These are phyloP conservation scores for Odontomyia ornata DNA, from an alignment of 2,888 invertebrate genomes.

Conservation along the genomic window DNA sequence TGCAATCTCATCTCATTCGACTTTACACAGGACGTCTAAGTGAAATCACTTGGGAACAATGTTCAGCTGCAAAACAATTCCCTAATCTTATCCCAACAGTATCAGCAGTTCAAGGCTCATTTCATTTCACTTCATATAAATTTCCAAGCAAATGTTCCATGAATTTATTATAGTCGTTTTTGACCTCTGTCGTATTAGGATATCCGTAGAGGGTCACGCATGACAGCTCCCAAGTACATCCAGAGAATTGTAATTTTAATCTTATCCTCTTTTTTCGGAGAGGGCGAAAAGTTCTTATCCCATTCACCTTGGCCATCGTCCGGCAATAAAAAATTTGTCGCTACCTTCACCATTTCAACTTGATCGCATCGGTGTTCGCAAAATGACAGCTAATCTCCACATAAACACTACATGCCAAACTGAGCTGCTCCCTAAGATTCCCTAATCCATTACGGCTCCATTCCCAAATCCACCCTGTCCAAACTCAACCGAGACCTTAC, in stretches of 20 bases:
- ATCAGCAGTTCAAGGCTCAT: constrained; percentile 10
- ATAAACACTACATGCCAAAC: not conserved
- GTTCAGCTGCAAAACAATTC: not conserved
- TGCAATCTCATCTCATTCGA: not conserved
- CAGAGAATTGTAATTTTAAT: not conserved
- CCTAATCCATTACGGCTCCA: not conserved
- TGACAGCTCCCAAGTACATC: no score
- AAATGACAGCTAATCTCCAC: not conserved
- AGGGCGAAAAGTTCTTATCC: no score
- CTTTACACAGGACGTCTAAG: not conserved
- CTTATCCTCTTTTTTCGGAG: not conserved
- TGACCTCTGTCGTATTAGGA: constrained; percentile 26
- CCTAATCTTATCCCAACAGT: not conserved
- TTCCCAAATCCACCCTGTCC: not conserved
- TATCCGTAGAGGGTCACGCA: not conserved
- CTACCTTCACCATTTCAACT: not conserved
- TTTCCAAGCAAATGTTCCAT: constrained; percentile 18
- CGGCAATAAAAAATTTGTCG: no score
- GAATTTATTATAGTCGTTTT: constrained; percentile 19
- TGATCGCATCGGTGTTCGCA: not conserved
- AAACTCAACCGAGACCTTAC: not conserved
- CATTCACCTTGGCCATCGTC: no score
- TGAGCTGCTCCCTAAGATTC: no score
- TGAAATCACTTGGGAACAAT: not conserved
- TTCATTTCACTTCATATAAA: constrained; percentile 33